phyloP scores from a whole-genome alignment of 2,113 vertebrate genomes.

The Varanus salvator region DNA sequence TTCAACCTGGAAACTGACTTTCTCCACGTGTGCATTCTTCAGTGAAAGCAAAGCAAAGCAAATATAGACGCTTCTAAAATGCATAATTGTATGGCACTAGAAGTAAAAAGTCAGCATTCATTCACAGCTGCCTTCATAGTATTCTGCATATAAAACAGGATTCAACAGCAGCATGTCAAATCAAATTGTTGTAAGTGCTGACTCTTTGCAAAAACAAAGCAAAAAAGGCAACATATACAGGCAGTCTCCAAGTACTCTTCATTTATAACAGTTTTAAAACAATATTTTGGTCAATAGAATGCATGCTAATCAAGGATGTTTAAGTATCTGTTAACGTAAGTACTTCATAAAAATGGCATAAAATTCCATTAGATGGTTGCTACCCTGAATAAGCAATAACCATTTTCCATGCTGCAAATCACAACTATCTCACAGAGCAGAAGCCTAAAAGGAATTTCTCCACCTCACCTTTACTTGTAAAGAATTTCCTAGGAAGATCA shows the following conservation, averaged over 20 bases:
- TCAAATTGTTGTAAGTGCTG: slow-evolving; percentile 33
- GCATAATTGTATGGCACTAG: slow-evolving; percentile 2
- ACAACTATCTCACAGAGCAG: not conserved
- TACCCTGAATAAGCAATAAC: slow-evolving; percentile 19
- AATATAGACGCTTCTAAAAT: slow-evolving; percentile 13
- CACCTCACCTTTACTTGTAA: too few species aligned
- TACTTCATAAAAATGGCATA: not conserved
- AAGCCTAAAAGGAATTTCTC: not conserved
- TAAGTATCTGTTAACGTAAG: slow-evolving; percentile 25
- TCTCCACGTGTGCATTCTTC: not conserved
- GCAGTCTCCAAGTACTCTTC: not conserved
- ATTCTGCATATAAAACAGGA: slow-evolving; percentile 20
- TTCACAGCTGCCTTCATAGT: slow-evolving; percentile 18
- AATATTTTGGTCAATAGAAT: slow-evolving; percentile 19
- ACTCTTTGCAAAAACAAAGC: slow-evolving; percentile 8
- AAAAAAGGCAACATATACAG: not conserved
- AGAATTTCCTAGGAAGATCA: not conserved
- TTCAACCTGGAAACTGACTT: not conserved
- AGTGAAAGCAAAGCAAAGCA: slow-evolving; percentile 35
- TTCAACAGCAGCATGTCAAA: slow-evolving; percentile 36
- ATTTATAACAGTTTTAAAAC: slow-evolving; percentile 29
- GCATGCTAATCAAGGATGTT: slow-evolving; percentile 44
- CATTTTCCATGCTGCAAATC: not conserved
- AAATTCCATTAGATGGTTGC: slow-evolving; percentile 38
- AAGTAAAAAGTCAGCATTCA: slow-evolving; percentile 34